Evolutionary conservation across 2,797 vertebrate genomes (phyloP).

Genomic region (Acropternis orthonyx): DNA sequence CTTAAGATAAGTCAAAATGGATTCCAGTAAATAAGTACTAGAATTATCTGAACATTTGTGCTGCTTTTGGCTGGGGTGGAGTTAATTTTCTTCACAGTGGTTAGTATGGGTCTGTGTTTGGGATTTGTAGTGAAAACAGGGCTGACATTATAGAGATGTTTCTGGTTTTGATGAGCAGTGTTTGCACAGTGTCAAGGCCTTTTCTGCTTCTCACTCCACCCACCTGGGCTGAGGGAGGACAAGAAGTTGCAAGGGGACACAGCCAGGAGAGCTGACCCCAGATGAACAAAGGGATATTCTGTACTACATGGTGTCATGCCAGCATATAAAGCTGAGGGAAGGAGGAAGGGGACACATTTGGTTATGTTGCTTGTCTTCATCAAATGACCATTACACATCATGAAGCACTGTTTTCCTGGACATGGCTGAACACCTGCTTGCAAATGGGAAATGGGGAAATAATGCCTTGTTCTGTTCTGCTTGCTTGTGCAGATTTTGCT

Average conservation of each 20-base stretch:
- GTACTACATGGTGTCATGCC: neutral
- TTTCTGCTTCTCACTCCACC: neutral
- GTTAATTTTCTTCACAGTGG: neutral
- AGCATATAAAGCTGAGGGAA: neutral
- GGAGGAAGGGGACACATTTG: neutral
- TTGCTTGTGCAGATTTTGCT: neutral
- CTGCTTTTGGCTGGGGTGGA: neutral
- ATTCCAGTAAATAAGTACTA: neutral
- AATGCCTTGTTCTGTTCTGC: neutral
- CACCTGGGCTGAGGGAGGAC: neutral
- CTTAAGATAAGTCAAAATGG: neutral
- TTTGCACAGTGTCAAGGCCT: neutral
- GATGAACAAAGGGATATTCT: neutral
- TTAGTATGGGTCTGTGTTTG: neutral
- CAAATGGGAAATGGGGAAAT: neutral
- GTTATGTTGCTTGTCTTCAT: neutral
- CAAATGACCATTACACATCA: neutral
- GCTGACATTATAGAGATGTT: neutral
- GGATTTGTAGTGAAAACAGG: neutral
- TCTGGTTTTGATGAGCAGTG: neutral
- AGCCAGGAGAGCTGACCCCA: neutral
- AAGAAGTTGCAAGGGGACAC: neutral
- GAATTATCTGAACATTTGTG: neutral
- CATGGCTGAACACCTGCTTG: neutral
- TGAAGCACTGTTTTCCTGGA: neutral